Evolutionary conservation across 1,140 invertebrate species (phyloP).

Genomic region (Goniozus legneri): DNA sequence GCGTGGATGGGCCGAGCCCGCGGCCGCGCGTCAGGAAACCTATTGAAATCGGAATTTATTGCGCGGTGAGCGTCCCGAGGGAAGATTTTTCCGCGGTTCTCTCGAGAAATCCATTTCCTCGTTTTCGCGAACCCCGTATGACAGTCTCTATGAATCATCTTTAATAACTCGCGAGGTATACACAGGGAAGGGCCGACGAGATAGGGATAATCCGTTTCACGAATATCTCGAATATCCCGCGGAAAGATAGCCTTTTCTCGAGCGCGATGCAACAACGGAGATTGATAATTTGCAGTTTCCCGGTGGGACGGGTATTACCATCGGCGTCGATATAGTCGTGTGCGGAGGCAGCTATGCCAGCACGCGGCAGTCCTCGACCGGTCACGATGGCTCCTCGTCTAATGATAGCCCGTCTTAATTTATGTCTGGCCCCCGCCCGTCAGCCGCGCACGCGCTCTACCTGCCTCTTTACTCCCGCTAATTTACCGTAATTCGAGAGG

Average conservation of each 20-base stretch:
- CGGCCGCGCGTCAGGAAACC: neutral
- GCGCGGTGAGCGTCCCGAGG: too few species aligned
- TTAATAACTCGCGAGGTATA: too few species aligned
- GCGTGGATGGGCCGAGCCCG: neutral
- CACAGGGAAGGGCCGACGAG: too few species aligned
- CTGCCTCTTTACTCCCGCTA: constrained; percentile 45
- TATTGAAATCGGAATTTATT: neutral
- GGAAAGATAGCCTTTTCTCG: neutral
- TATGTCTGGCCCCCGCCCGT: constrained; percentile 51
- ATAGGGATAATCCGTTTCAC: too few species aligned
- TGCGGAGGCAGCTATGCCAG: neutral
- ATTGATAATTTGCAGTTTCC: constrained; percentile 52
- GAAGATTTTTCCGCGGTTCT: too few species aligned
- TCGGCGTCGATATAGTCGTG: neutral
- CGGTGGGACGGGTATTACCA: too few species aligned
- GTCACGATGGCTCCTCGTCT: constrained; percentile 49
- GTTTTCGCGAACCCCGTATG: too few species aligned
- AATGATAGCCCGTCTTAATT: constrained; percentile 55
- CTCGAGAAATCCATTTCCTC: too few species aligned
- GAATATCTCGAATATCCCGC: neutral
- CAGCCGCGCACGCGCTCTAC: constrained; percentile 33
- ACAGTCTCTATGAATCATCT: too few species aligned
- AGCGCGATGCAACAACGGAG: constrained; percentile 30
- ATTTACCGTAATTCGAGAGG: constrained; percentile 49
- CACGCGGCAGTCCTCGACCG: too few species aligned